Conservation (phyloP, 2,888 invertebrate species). For the Agrochola macilenta region DNA sequence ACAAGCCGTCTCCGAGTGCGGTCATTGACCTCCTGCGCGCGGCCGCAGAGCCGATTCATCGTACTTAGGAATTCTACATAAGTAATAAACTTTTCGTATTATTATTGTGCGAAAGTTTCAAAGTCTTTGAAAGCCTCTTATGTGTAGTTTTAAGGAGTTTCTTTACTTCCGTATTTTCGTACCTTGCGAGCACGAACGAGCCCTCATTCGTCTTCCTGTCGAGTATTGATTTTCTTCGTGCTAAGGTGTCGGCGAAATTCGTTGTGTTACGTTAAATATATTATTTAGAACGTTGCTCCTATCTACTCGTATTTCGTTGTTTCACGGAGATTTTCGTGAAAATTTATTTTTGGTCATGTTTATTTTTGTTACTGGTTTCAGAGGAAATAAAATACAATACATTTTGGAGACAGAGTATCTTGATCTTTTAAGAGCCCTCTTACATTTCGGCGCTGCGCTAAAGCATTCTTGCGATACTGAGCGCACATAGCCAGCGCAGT, state of each 20-base stretch:
- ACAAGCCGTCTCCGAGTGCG: slow-evolving; percentile 71
- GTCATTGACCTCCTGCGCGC: slow-evolving; percentile 69
- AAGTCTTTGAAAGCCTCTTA: slow-evolving; percentile 46
- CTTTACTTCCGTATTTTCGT: slow-evolving; percentile 49
- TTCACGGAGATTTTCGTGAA: background rate
- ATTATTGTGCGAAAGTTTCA: slow-evolving; percentile 64
- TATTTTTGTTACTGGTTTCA: background rate
- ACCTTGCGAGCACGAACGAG: background rate
- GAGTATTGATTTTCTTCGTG: slow-evolving; percentile 59
- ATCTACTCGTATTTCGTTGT: slow-evolving; percentile 11
- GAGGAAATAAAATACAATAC: background rate
- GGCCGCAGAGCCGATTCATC: slow-evolving; percentile 62
- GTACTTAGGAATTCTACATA: slow-evolving; percentile 70
- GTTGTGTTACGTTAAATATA: slow-evolving; percentile 46
- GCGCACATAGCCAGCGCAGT: no score
- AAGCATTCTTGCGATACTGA: no score
- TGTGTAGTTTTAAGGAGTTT: slow-evolving; percentile 49
- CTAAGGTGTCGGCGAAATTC: slow-evolving; percentile 52
- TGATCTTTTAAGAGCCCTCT: background rate
- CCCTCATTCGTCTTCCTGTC: slow-evolving; percentile 38
- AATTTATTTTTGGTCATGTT: slow-evolving; percentile 2
- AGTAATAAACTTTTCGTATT: slow-evolving; percentile 66
- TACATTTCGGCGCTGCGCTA: no score
- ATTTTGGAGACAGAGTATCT: background rate
- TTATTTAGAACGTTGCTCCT: slow-evolving; percentile 18